A percentile compares a stretch with the other conserved stretches of the same genome.
Evolutionary conservation across 2,113 vertebrate genomes (phyloP).

Genomic region (Brachypodius melanocephalos): DNA sequence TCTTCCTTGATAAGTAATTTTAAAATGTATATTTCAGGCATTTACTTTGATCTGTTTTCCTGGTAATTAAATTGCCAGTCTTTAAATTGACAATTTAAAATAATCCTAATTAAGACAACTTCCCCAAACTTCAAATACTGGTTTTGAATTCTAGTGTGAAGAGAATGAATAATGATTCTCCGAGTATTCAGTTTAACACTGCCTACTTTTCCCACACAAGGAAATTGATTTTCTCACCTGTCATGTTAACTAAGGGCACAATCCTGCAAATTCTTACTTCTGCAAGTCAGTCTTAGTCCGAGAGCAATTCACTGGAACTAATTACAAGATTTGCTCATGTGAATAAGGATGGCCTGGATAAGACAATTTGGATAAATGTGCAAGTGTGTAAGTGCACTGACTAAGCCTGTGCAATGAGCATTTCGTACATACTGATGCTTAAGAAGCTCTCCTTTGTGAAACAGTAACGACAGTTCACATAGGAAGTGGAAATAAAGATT

Average conservation of each 20-base stretch:
- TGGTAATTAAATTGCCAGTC: slow-evolving; percentile 54
- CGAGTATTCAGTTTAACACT: slow-evolving; percentile 10
- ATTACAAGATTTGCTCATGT: not conserved
- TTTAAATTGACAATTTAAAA: slow-evolving; percentile 49
- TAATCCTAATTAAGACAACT: slow-evolving; percentile 59
- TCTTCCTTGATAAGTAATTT: slow-evolving; percentile 25
- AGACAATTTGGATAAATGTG: not conserved
- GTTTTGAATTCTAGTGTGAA: slow-evolving; percentile 33
- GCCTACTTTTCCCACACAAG: not conserved
- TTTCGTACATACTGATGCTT: not conserved
- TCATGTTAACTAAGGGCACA: slow-evolving; percentile 30
- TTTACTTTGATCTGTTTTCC: slow-evolving; percentile 55
- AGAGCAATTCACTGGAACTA: not conserved
- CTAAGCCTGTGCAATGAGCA: not conserved
- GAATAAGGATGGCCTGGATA: not conserved
- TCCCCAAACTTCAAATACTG: slow-evolving; percentile 52
- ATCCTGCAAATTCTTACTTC: not conserved
- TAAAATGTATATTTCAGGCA: slow-evolving; percentile 32
- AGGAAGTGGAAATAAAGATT: not conserved
- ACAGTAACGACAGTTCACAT: not conserved
- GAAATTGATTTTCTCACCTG: slow-evolving; percentile 57
- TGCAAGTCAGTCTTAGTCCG: not conserved
- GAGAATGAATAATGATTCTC: slow-evolving; percentile 42
- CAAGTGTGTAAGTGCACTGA: not conserved
- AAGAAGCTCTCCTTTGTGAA: not conserved